Evolutionary conservation across 1,140 invertebrate species (phyloP).

Genomic region (Calephelis virginiensis): DNA sequence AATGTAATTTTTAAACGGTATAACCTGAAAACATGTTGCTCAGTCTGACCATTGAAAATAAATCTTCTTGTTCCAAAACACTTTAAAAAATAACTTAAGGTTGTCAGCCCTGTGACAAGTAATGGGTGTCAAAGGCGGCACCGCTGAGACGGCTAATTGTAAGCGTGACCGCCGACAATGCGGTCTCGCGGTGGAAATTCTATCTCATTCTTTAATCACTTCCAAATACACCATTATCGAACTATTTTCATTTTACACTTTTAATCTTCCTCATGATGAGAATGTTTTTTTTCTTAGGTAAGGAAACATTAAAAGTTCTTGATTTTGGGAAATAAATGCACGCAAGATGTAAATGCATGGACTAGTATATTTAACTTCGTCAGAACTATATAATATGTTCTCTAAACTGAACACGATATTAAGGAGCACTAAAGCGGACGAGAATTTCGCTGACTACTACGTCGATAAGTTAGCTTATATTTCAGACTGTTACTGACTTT

Average conservation of each 20-base stretch:
- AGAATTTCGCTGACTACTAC: no score
- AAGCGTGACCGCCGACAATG: conserved; percentile 36
- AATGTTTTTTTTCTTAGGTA: background rate
- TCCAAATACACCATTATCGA: conserved; percentile 5
- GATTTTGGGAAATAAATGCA: no score
- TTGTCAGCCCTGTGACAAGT: conserved; percentile 24
- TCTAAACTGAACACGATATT: no score
- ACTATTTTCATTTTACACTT: conserved; percentile 5
- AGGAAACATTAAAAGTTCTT: no score
- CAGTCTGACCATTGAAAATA: background rate
- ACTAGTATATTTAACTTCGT: no score
- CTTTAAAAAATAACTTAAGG: background rate
- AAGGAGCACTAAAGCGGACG: no score
- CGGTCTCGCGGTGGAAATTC: conserved; percentile 32
- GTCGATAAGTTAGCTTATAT: no score
- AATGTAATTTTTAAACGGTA: no score
- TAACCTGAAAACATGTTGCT: no score
- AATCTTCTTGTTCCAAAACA: background rate
- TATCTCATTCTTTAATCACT: conserved; percentile 33
- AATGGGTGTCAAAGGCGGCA: conserved; percentile 21
- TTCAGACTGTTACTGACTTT: no score
- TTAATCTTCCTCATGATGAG: background rate
- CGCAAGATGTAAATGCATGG: no score
- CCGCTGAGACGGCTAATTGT: conserved; percentile 33
- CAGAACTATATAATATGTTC: no score